Percentiles rank a stretch among this genome's conserved stretches.
Evolutionary conservation across 2,888 invertebrate genomes (phyloP).

Genomic region (Hirudinaria manillensis): DNA sequence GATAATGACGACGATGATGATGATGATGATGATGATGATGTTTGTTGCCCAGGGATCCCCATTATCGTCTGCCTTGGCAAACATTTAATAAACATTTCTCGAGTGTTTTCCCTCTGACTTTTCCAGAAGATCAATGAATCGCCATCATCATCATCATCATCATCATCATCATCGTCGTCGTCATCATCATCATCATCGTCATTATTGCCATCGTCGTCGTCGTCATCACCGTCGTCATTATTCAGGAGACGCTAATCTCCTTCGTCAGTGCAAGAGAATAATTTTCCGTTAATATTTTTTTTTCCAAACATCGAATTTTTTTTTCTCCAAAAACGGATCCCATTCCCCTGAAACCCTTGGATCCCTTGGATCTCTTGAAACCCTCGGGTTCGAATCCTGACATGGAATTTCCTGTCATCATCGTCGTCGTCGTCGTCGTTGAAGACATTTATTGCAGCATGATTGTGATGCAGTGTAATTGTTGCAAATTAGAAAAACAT

Average conservation of each 20-base stretch:
- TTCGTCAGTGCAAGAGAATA: not conserved
- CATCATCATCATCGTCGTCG: slow-evolving; percentile 36
- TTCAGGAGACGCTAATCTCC: no score
- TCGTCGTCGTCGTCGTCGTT: not conserved
- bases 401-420: no score
- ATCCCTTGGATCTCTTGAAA: no score
- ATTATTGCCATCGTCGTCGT: slow-evolving; percentile 31
- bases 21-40: not conserved
- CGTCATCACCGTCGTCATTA: slow-evolving; percentile 6
- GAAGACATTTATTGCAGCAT: not conserved
- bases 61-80: not conserved
- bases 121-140: slow-evolving; percentile 31
- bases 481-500: not conserved
- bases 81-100: not conserved
- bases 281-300: not conserved
- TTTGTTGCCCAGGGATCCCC: not conserved
- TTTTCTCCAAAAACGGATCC: no score
- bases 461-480: no score
- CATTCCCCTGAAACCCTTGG: no score
- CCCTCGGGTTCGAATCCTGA: no score
- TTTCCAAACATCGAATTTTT: no score
- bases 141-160: slow-evolving; percentile 36
- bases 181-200: slow-evolving; percentile 36
- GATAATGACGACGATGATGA: not conserved
- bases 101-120: not conserved